These are phyloP conservation scores for Anagyrus pseudococci DNA, from an alignment of 2,888 invertebrate species.

Conservation along the genomic window DNA sequence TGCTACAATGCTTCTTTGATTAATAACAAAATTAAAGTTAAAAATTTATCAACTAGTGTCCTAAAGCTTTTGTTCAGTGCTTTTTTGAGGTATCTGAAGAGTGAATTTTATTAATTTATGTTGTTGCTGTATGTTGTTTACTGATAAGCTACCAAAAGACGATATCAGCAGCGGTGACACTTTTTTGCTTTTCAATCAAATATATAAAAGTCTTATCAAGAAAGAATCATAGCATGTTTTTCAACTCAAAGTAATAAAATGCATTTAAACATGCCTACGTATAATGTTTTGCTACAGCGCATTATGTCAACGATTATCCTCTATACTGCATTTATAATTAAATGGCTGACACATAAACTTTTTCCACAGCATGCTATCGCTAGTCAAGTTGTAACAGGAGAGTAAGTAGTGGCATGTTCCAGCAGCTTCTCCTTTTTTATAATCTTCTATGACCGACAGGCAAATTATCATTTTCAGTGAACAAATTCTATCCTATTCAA, in stretches of 20 bases:
- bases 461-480: not conserved
- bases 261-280: conserved; percentile 27
- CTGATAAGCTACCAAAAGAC: too few species aligned
- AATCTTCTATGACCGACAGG: conserved; percentile 2
- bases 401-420: conserved; percentile 32
- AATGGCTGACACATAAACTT: conserved; percentile 30
- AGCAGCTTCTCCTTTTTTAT: conserved; percentile 22
- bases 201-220: conserved; percentile 16
- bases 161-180: too few species aligned
- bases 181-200: not conserved
- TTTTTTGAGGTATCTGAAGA: too few species aligned
- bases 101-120: too few species aligned
- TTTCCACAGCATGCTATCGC: conserved; percentile 27
- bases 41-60: too few species aligned
- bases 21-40: too few species aligned
- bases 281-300: conserved; percentile 28
- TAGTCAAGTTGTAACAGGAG: conserved; percentile 29
- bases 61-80: too few species aligned
- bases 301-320: conserved; percentile 32
- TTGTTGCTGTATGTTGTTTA: too few species aligned
- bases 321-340: conserved; percentile 25
- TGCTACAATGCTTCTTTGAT: too few species aligned
- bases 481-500: not conserved
- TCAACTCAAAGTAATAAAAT: conserved; percentile 17
- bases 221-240: conserved; percentile 9